Evolutionary conservation across 53 echinoderm and acorn worm species (phyloP).

Genomic region (Zoroaster sp.): DNA sequence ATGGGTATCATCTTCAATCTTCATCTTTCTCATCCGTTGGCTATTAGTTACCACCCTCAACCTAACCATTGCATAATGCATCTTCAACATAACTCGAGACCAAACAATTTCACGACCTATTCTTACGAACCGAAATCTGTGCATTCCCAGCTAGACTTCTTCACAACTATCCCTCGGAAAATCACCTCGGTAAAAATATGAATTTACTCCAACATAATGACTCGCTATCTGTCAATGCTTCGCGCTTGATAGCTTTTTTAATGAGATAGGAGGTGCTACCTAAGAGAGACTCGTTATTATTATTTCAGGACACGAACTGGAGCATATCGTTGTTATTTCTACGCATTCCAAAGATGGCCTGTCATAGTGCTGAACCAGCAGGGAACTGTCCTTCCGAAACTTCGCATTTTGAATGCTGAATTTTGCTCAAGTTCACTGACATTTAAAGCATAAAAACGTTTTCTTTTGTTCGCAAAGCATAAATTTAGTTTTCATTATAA

Average conservation of each 20-base stretch:
- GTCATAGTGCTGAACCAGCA: neutral
- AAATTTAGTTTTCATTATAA: neutral
- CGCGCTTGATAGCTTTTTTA: neutral
- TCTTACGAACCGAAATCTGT: neutral
- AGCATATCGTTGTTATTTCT: conserved; percentile 26
- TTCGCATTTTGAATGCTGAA: neutral
- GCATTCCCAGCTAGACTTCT: no score
- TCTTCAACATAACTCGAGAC: neutral
- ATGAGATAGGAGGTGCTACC: neutral
- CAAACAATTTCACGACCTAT: neutral
- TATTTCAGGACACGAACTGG: conserved; percentile 27
- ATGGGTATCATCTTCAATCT: neutral
- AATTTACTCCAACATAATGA: no score
- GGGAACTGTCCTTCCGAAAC: neutral
- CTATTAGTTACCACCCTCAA: neutral
- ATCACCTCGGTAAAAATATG: no score
- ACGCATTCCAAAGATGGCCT: conserved; percentile 20
- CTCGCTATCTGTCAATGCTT: neutral
- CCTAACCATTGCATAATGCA: conserved; percentile 34
- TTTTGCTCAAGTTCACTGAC: conserved; percentile 20
- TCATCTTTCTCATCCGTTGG: conserved; percentile 5
- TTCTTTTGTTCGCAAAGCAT: neutral
- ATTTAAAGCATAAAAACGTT: neutral
- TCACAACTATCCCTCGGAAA: no score
- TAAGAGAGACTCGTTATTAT: neutral